Conservation (phyloP, 2,888 invertebrate species). For the Plebejus melissa region DNA sequence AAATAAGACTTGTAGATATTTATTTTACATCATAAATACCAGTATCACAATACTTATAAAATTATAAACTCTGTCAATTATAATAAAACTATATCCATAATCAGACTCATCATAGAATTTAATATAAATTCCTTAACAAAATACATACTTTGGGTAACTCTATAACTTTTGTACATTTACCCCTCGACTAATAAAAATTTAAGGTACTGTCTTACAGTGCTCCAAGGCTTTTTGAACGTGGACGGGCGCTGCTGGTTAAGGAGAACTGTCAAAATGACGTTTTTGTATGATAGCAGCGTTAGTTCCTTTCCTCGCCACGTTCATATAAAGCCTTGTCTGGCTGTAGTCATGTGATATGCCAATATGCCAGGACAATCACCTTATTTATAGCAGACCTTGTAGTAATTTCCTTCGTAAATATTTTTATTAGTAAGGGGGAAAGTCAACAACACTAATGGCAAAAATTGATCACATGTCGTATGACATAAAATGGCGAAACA, state of each 20-base stretch:
- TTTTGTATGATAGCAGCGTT: too few species aligned
- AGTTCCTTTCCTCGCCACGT: too few species aligned
- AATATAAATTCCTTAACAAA: constrained; percentile 69
- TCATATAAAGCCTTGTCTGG: too few species aligned
- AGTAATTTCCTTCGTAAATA: neutral
- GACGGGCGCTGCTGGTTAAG: too few species aligned
- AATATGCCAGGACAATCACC: neutral
- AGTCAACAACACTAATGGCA: constrained; percentile 73
- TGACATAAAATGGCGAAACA: constrained; percentile 58
- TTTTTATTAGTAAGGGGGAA: neutral
- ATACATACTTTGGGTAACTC: constrained; percentile 69
- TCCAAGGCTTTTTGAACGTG: too few species aligned
- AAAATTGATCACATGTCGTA: constrained; percentile 52
- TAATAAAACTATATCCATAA: constrained; percentile 60
- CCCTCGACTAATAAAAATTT: too few species aligned
- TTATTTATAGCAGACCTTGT: neutral
- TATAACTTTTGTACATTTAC: constrained; percentile 59
- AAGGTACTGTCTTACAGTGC: too few species aligned
- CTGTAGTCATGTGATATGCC: too few species aligned
- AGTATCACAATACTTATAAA: constrained; percentile 71
- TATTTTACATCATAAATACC: constrained; percentile 59
- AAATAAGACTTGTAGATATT: constrained; percentile 34
- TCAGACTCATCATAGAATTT: constrained; percentile 73
- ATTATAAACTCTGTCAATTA: constrained; percentile 60
- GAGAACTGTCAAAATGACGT: too few species aligned